Evolutionary conservation across 2,888 invertebrate species (phyloP).

Genomic region (Machimus atricapillus): DNA sequence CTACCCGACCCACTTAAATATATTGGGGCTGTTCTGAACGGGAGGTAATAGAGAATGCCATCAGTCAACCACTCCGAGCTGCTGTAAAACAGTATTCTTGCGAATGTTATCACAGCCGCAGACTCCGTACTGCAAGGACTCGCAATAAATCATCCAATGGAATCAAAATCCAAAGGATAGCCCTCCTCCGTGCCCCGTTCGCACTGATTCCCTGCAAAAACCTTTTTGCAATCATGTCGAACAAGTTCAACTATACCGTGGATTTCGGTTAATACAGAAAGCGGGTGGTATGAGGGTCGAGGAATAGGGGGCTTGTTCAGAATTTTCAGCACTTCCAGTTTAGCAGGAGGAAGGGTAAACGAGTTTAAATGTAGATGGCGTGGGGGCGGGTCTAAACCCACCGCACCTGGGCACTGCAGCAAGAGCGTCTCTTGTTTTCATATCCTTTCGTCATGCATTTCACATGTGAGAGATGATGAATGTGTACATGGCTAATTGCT

Average conservation of each 20-base stretch:
- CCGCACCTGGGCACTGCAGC: not conserved
- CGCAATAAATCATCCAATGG: not conserved
- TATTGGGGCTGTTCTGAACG: not conserved
- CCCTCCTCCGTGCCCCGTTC: not conserved
- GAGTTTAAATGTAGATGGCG: not conserved
- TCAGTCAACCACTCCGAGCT: not conserved
- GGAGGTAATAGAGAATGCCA: not conserved
- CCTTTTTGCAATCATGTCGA: conserved; percentile 2
- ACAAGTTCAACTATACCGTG: not conserved
- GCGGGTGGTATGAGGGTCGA: not conserved
- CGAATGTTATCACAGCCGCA: not conserved
- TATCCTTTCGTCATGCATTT: not conserved
- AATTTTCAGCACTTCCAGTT: not conserved
- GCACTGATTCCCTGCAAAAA: not conserved
- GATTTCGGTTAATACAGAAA: not conserved
- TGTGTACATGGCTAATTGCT: not conserved
- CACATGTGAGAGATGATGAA: not conserved
- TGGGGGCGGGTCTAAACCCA: not conserved
- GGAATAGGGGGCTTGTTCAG: not conserved
- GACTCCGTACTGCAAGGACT: not conserved
- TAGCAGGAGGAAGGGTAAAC: not conserved
- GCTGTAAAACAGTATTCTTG: not conserved
- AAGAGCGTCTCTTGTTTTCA: not conserved
- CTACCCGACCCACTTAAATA: not conserved
- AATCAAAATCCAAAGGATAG: conserved; percentile 2